These are phyloP conservation scores for Falco berigora DNA, from an alignment of 2,797 vertebrate species.

Conservation along the genomic window DNA sequence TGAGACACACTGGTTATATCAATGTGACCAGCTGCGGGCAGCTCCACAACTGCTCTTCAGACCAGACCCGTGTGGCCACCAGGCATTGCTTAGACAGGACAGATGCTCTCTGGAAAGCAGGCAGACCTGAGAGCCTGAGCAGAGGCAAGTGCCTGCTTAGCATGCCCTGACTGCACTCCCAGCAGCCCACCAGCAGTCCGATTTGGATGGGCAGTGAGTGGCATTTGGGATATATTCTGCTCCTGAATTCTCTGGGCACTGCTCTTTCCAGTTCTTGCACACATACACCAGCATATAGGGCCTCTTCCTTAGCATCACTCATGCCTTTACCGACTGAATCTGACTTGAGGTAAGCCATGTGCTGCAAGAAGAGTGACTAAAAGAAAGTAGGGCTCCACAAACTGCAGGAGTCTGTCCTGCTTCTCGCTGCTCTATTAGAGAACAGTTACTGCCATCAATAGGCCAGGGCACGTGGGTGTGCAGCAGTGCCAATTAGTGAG, in stretches of 20 bases:
- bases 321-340: background rate
- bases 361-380: background rate
- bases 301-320: background rate
- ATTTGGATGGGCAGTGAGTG: accelerated
- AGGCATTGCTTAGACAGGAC: background rate
- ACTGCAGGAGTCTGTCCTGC: background rate
- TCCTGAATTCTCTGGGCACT: background rate
- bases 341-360: background rate
- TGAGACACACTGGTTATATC: background rate
- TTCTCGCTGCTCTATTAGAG: background rate
- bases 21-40: background rate
- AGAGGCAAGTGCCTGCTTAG: background rate
- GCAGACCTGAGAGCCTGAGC: background rate
- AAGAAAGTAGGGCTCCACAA: background rate
- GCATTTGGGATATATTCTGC: background rate
- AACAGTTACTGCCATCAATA: background rate
- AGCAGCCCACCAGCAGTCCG: background rate
- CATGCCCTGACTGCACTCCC: background rate
- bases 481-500: background rate
- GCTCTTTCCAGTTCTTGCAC: background rate
- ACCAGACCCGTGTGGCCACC: background rate
- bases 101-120: background rate
- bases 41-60: background rate
- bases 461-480: background rate
- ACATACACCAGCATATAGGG: background rate